Percentiles rank a stretch among this genome's conserved stretches.
phyloP scores from a whole-genome alignment of 2,797 vertebrate species.

The Sebastes oblongus region DNA sequence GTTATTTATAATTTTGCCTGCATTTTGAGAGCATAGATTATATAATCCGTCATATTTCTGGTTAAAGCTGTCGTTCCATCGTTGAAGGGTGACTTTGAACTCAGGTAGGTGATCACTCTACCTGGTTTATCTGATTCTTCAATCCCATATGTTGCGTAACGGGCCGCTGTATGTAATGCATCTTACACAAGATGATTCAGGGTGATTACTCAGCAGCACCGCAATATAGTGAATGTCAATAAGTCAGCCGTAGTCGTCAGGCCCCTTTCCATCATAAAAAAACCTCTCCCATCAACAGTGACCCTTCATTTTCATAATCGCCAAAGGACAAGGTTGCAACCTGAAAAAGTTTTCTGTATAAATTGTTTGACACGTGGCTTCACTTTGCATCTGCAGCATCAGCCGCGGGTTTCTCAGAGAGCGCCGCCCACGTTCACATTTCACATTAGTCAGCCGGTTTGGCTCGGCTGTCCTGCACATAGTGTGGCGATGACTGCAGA shows the following conservation, averaged over 20 bases:
- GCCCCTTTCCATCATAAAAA: background rate
- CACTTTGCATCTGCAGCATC: slow-evolving; percentile 48
- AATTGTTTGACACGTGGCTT: background rate
- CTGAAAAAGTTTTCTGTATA: slow-evolving; percentile 10
- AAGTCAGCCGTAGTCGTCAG: background rate
- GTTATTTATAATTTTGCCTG: background rate
- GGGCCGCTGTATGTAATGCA: slow-evolving; percentile 53
- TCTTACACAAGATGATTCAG: slow-evolving; percentile 70
- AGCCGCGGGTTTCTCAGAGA: slow-evolving; percentile 28
- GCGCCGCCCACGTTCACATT: slow-evolving; percentile 52
- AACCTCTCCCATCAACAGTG: background rate
- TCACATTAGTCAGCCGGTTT: slow-evolving; percentile 53
- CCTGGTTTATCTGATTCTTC: slow-evolving; percentile 66
- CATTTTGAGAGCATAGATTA: background rate
- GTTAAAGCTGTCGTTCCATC: background rate
- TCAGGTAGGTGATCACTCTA: slow-evolving; percentile 23
- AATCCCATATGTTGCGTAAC: slow-evolving; percentile 68
- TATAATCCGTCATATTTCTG: background rate
- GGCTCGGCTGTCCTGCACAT: slow-evolving; percentile 31
- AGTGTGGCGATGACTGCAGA: slow-evolving; percentile 49
- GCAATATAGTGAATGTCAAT: slow-evolving; percentile 35
- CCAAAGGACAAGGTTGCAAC: background rate
- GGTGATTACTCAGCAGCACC: slow-evolving; percentile 63
- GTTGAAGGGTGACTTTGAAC: slow-evolving; percentile 35
- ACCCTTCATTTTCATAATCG: slow-evolving; percentile 19